phyloP scores from a whole-genome alignment of 2,888 invertebrate species.

The Dione juno region DNA sequence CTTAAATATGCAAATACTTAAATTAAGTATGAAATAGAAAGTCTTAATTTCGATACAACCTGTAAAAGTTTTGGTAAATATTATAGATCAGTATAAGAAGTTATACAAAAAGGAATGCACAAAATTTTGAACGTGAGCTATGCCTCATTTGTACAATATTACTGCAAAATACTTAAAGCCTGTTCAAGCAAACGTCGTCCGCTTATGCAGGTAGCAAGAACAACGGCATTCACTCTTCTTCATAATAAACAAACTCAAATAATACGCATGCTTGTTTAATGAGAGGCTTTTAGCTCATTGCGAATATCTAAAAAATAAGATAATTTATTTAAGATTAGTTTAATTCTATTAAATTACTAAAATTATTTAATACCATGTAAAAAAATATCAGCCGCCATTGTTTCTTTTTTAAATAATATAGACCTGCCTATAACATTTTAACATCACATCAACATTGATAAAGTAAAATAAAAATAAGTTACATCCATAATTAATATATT shows the following conservation, averaged over 20 bases:
- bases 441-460: too few species aligned
- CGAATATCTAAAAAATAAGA: neutral
- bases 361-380: neutral
- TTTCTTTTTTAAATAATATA: too few species aligned
- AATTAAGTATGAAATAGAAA: neutral
- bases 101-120: constrained; percentile 14
- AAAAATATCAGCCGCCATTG: too few species aligned
- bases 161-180: constrained; percentile 27
- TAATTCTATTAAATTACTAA: too few species aligned
- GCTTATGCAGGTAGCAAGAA: constrained; percentile 26
- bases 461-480: too few species aligned
- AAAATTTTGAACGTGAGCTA: constrained; percentile 19
- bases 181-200: constrained; percentile 31
- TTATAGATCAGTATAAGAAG: neutral
- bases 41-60: neutral
- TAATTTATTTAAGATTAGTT: neutral
- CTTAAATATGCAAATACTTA: too few species aligned
- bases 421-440: too few species aligned
- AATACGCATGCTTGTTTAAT: constrained; percentile 25
- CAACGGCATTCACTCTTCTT: constrained; percentile 37
- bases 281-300: constrained; percentile 14
- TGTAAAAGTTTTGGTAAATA: neutral
- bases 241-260: constrained; percentile 29
- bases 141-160: constrained; percentile 34
- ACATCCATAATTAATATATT: too few species aligned